Evolutionary conservation across 2,113 vertebrate genomes (phyloP).

Genomic region (Leptocoma aspasia): DNA sequence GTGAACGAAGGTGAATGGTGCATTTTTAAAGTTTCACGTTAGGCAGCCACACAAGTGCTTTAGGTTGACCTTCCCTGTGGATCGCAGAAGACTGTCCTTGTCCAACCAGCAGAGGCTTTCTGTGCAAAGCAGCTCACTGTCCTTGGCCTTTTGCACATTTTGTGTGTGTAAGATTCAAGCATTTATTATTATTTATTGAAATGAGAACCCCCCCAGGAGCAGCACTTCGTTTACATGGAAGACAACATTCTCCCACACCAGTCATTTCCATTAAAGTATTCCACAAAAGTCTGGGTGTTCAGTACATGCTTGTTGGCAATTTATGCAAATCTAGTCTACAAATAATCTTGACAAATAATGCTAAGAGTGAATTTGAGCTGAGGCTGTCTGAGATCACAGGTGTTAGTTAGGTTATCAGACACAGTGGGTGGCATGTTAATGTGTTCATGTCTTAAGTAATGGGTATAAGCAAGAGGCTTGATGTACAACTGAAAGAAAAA

Average conservation of each 20-base stretch:
- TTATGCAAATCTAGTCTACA: conserved; percentile 33
- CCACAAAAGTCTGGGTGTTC: not conserved
- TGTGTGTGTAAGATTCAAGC: not conserved
- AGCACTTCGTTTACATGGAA: not conserved
- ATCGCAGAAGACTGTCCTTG: not conserved
- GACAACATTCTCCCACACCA: not conserved
- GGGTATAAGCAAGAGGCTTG: not conserved
- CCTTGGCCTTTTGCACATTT: not conserved
- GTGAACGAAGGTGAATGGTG: conserved; percentile 9
- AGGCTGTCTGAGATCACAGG: conserved; percentile 34
- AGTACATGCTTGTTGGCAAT: not conserved
- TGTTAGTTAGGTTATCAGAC: conserved; percentile 50
- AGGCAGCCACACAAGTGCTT: not conserved
- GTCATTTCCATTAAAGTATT: not conserved
- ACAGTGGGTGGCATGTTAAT: conserved; percentile 49
- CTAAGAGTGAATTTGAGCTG: conserved; percentile 5
- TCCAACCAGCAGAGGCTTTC: conserved; percentile 1
- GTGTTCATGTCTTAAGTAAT: conserved; percentile 15
- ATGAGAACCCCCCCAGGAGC: not conserved
- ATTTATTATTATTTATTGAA: not conserved
- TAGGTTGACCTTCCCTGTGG: not conserved
- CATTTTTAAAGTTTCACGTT: not conserved
- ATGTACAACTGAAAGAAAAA: conserved; percentile 49
- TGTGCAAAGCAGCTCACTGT: not conserved
- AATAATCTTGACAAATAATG: conserved; percentile 33